phyloP scores from a whole-genome alignment of 2,113 vertebrate species.

The Cololabis saira region DNA sequence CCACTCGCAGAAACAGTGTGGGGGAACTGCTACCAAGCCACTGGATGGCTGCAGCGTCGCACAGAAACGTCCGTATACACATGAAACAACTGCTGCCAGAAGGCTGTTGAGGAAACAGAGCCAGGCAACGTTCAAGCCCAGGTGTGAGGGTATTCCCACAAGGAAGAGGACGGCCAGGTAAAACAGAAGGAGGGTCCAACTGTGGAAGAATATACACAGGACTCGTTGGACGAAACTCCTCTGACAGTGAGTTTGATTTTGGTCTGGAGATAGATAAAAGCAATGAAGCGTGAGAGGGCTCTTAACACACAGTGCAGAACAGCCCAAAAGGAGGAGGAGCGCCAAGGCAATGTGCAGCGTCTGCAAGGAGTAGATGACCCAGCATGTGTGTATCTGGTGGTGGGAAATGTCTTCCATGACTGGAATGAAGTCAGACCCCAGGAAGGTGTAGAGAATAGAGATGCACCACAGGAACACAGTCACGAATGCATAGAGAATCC shows the following conservation, averaged over 20 bases:
- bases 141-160: constrained; percentile 81
- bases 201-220: constrained; percentile 80
- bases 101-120: constrained; percentile 90
- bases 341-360: constrained; percentile 71
- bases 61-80: constrained; percentile 61
- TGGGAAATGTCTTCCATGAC: constrained; percentile 5
- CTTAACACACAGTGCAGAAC: constrained; percentile 46
- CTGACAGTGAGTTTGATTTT: constrained; percentile 16
- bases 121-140: constrained; percentile 89
- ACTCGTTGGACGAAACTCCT: constrained; percentile 71
- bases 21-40: constrained; percentile 49
- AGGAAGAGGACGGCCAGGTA: constrained; percentile 76
- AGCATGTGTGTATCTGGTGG: constrained; percentile 64
- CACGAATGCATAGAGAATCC: constrained; percentile 51
- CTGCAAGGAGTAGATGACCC: constrained; percentile 74
- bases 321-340: constrained; percentile 67
- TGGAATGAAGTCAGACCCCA: constrained; percentile 43
- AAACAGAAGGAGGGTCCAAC: constrained; percentile 83
- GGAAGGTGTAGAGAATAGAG: constrained; percentile 72
- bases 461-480: constrained; percentile 77
- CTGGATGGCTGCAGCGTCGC: constrained; percentile 43
- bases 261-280: background rate
- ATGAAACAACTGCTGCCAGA: constrained; percentile 79
- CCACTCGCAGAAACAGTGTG: constrained; percentile 88
- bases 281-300: no score